Percentiles rank a stretch among this genome's conserved stretches.
These are phyloP conservation scores for Fistularia tabacaria DNA, from an alignment of 2,797 vertebrate species.

Conservation along the genomic window DNA sequence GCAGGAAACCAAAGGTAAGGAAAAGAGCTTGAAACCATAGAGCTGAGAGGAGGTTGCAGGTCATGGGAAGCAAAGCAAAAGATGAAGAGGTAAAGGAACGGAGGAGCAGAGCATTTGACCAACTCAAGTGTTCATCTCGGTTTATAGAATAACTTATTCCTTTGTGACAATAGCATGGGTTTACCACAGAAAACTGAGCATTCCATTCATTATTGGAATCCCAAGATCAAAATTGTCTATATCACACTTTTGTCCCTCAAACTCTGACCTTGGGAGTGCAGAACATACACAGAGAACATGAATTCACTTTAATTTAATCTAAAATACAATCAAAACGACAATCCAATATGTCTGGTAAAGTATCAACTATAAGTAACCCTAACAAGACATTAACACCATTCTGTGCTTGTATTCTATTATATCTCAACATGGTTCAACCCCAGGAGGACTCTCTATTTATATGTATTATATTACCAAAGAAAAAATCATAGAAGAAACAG, in stretches of 20 bases:
- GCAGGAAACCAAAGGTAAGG: conserved; percentile 1
- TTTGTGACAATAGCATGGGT: conserved; percentile 26
- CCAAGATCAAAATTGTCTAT: conserved; percentile 14
- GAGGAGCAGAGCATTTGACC: conserved; percentile 23
- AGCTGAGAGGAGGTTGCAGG: conserved; percentile 18
- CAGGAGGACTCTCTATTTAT: conserved; percentile 24
- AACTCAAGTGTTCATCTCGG: conserved; percentile 24
- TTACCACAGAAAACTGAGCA: conserved; percentile 64
- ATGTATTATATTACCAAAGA: conserved; percentile 32
- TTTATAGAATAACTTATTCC: conserved; percentile 24
- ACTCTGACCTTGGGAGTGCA: too few relatives aligned
- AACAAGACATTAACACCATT: conserved; percentile 12
- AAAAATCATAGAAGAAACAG: conserved; percentile 12
- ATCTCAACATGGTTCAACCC: conserved; percentile 9
- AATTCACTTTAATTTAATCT: conserved; percentile 28
- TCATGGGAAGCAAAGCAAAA: conserved; percentile 20
- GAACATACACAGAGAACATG: conserved; percentile 14
- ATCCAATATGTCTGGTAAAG: conserved; percentile 30
- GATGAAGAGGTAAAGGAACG: not conserved
- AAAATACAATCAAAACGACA: conserved; percentile 32
- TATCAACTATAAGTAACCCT: conserved; percentile 13
- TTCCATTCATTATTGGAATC: conserved; percentile 16
- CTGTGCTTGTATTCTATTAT: conserved; percentile 10
- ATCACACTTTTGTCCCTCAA: too few relatives aligned
- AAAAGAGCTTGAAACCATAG: not conserved